Base-by-base conservation (phyloP, 2,888 invertebrate species). In the Aspidiotus destructor region DNA sequence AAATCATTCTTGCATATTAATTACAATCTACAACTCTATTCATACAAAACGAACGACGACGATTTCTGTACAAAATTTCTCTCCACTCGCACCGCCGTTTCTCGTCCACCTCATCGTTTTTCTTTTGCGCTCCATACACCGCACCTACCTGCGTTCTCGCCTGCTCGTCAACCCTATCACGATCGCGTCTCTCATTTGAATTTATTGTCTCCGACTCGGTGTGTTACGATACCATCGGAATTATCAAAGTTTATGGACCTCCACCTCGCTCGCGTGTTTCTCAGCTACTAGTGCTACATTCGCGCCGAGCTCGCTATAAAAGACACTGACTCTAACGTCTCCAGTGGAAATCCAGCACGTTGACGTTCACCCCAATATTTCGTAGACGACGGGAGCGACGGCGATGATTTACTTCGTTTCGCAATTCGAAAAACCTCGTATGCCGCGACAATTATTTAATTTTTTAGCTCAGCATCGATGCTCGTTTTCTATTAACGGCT, bases 1-100 rank as follows among this genome's bases (percentile, higher is more conserved):
- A 65, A 65, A 65, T 48, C 65, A 48, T 65, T 65, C 65, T 65
- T 65, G 57, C 65, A 65, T 65, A 65, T 65, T 65, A 65, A 65
- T 65, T 58, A 58, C 65, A 65, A 65, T 65, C 55, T 65, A 65
- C 65, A 58, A 65, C 65, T 65, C 65, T 58, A 65, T 65, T 65
- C 65, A 58, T 65, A 58, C 28, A 58, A 41, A 44, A 58, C 57
- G 65, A 65, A 65, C 44, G 41, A 28, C 65, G 44, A 58, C 44
- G 42, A 64, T 64, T 55, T 55, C 64, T 55, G 41, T 55, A 17
- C 65, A 44, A 65, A 58, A 58, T 65, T 65, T 65, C 44, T 57
- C 65, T 55, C 57, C 16, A 52, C 48, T 62, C 48, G 53, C 40
- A 28, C 53, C 48, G 48, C n/a, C 28, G 28, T 48, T 48, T 17